Conservation (phyloP, 2,797 vertebrate genomes). For the Tachyglossus aculeatus region DNA sequence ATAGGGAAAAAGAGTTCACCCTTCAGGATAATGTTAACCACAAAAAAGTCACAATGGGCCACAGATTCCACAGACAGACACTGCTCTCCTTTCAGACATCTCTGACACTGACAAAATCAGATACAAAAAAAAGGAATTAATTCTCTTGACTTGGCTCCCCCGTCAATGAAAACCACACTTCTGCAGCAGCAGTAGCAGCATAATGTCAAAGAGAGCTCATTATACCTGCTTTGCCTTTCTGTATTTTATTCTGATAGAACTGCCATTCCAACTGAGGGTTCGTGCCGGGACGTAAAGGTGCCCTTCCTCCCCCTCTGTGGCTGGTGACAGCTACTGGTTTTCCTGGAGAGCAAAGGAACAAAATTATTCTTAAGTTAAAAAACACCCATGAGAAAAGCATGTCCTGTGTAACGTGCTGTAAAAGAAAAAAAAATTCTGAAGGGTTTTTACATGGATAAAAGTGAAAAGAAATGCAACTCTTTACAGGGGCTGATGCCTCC, state of each 20-base stretch:
- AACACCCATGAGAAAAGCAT: no score
- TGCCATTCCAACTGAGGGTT: conserved; percentile 89
- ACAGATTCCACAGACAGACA: not conserved
- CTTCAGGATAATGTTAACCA: not conserved
- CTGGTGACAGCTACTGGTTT: conserved; percentile 97
- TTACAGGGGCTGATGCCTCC: no score
- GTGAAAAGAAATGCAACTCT: no score
- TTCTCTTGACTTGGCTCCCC: conserved; percentile 13
- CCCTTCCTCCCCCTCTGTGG: conserved; percentile 88
- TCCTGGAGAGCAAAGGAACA: conserved; percentile 73
- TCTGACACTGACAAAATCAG: conserved; percentile 6
- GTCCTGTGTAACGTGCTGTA: no score
- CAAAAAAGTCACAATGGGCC: conserved; percentile 11
- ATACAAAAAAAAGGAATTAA: not conserved
- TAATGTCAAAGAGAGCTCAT: conserved; percentile 36
- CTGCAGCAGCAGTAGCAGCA: conserved; percentile 11
- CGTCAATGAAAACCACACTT: conserved; percentile 12
- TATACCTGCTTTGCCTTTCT: conserved; percentile 82
- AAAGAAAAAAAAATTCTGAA: no score
- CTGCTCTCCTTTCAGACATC: not conserved
- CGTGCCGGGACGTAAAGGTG: conserved; percentile 82
- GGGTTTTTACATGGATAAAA: no score
- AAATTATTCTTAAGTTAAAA: conserved; percentile 9
- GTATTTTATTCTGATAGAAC: conserved; percentile 87
- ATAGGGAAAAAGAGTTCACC: conserved; percentile 3